Evolutionary conservation across 2,113 vertebrate species (phyloP).

Genomic region (Phylloscopus trochiloides): DNA sequence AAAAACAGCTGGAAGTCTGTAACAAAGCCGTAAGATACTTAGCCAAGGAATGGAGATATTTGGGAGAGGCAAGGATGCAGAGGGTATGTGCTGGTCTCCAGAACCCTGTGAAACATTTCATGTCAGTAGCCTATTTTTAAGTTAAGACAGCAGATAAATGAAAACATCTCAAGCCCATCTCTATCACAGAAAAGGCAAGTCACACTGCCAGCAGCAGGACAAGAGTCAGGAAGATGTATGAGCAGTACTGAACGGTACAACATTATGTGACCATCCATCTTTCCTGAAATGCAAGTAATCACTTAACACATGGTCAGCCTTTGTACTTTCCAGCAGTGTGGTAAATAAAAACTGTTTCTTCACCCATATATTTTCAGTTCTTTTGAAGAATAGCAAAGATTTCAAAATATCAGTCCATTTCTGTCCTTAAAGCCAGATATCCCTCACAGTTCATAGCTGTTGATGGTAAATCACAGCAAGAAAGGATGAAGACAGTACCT

Average conservation of each 20-base stretch:
- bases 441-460: background rate
- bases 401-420: background rate
- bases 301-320: background rate
- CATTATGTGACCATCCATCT: background rate
- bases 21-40: background rate
- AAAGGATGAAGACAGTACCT: background rate
- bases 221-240: background rate
- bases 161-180: background rate
- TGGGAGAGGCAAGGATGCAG: background rate
- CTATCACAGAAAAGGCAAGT: background rate
- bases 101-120: background rate
- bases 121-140: background rate
- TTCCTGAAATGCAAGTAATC: background rate
- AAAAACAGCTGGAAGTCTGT: fast-evolving
- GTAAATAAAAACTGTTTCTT: background rate
- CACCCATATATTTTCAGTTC: background rate
- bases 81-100: background rate
- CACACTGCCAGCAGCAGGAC: background rate
- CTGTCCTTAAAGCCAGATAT: background rate
- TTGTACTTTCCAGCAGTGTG: background rate
- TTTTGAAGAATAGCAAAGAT: background rate
- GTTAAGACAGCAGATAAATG: background rate
- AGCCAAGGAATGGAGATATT: background rate
- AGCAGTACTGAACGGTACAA: background rate
- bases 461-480: background rate